Conservation (phyloP, 2,113 vertebrate genomes). For the Pardalotus punctatus region DNA sequence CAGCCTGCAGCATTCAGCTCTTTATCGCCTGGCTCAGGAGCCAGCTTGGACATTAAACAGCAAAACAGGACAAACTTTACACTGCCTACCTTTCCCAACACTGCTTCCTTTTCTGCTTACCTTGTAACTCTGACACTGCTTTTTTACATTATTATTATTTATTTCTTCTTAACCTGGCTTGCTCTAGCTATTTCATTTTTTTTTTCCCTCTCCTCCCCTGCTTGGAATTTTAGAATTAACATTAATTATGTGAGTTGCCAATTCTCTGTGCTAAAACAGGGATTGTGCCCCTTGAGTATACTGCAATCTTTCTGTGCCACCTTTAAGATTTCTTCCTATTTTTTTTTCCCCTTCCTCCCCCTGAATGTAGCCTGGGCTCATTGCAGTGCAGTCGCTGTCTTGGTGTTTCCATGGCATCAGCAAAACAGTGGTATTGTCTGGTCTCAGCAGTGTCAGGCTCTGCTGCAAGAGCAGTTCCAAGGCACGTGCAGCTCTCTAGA, state of each 20-base stretch:
- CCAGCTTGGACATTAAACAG: not conserved
- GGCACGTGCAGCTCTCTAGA: not conserved
- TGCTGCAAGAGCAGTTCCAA: conserved; percentile 8
- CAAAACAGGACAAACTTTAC: conserved; percentile 12
- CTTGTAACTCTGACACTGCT: not conserved
- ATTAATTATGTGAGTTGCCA: not conserved
- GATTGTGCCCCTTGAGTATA: not conserved
- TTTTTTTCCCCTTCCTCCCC: not conserved
- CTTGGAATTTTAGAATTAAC: not conserved
- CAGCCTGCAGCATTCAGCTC: conserved; percentile 28
- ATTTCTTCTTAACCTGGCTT: not conserved
- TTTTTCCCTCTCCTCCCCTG: not conserved
- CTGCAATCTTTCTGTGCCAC: not conserved
- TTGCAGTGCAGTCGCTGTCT: not conserved
- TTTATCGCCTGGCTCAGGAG: conserved; percentile 42
- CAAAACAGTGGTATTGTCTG: conserved; percentile 53
- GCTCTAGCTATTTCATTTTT: not conserved
- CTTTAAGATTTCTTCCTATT: not conserved
- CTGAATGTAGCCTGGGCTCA: not conserved
- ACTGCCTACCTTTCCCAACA: not conserved
- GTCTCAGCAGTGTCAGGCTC: conserved; percentile 2
- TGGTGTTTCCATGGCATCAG: conserved; percentile 63
- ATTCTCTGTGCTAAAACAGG: not conserved
- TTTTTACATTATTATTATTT: not conserved
- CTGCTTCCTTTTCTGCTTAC: conserved; percentile 10